Conservation (phyloP, 2,113 vertebrate genomes). For the Rafetus swinhoei region DNA sequence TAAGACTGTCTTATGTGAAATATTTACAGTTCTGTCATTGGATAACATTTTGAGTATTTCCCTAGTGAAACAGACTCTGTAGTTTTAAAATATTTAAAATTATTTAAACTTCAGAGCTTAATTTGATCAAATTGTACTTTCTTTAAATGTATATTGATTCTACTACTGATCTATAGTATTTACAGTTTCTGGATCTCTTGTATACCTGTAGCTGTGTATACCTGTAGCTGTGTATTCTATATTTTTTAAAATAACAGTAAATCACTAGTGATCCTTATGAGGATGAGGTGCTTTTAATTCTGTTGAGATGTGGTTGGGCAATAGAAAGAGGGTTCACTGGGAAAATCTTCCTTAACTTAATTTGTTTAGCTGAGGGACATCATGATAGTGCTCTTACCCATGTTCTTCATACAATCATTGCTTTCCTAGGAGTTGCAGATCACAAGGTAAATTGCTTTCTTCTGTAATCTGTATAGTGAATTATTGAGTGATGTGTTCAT, state of each 20-base stretch:
- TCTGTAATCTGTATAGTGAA: neutral
- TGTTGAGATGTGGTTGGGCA: neutral
- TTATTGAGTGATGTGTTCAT: neutral
- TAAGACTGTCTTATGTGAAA: neutral
- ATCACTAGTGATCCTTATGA: neutral
- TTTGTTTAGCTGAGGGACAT: slow-evolving; percentile 91
- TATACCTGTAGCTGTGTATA: neutral
- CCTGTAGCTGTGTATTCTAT: neutral
- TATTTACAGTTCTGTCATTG: neutral
- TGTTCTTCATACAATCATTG: slow-evolving; percentile 91
- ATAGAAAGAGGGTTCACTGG: neutral
- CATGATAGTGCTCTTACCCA: slow-evolving; percentile 98
- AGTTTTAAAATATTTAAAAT: neutral
- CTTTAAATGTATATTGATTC: neutral
- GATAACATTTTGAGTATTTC: neutral
- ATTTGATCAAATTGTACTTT: neutral
- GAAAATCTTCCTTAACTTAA: slow-evolving; percentile 77
- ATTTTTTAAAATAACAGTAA: neutral
- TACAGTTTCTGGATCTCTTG: neutral
- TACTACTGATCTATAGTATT: neutral
- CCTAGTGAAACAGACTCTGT: neutral
- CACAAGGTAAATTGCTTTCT: slow-evolving; percentile 88
- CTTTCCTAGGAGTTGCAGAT: slow-evolving; percentile 95
- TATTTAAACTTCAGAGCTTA: neutral
- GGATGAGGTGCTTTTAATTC: neutral